These are phyloP conservation scores for Rafetus swinhoei DNA, from an alignment of 2,113 vertebrate species.

Conservation along the genomic window DNA sequence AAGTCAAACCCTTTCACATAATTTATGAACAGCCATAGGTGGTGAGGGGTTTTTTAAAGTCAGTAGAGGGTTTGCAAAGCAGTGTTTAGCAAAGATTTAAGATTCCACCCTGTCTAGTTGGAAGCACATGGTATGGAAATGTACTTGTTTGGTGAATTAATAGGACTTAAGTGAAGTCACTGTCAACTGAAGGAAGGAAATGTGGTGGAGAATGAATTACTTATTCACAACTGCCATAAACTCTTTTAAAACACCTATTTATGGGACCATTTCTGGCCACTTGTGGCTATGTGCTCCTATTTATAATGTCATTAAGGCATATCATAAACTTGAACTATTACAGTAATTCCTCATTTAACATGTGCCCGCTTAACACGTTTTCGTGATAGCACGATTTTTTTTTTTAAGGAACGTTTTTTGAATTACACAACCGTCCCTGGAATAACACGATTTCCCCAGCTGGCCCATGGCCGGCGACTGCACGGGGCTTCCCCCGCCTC, in stretches of 20 bases:
- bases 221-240: not conserved
- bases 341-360: too few species aligned
- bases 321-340: too few species aligned
- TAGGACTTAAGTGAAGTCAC: not conserved
- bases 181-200: not conserved
- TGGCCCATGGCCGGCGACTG: too few species aligned
- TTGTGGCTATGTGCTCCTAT: not conserved
- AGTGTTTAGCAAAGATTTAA: not conserved
- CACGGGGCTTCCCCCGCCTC: too few species aligned
- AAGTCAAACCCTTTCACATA: not conserved
- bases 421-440: too few species aligned
- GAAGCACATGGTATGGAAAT: not conserved
- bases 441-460: too few species aligned
- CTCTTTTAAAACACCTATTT: not conserved
- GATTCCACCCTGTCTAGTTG: not conserved
- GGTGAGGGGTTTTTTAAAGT: not conserved
- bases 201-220: not conserved
- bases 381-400: too few species aligned
- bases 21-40: not conserved
- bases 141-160: not conserved
- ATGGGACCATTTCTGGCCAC: too few species aligned
- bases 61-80: not conserved
- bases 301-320: too few species aligned
- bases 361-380: too few species aligned
- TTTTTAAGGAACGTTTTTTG: too few species aligned